phyloP scores from a whole-genome alignment of 2,888 invertebrate species.

The Melanotus villosus region DNA sequence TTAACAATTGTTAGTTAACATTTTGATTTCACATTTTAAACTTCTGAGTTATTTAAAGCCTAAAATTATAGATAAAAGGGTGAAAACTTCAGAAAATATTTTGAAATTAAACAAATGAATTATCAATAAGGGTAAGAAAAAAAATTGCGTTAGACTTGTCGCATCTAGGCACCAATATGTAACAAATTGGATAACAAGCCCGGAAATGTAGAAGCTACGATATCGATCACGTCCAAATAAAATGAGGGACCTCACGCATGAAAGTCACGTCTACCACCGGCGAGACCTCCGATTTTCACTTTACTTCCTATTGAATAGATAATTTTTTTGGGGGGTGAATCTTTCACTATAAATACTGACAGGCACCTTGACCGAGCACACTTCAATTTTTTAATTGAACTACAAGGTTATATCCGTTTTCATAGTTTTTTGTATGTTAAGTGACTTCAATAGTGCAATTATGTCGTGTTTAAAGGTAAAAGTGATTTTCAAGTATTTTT shows the following conservation, averaged over 20 bases:
- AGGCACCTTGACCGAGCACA: constrained; percentile 38
- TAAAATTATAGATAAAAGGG: no score
- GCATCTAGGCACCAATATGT: constrained; percentile 1
- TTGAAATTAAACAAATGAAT: no score
- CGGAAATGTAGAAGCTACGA: constrained; percentile 14
- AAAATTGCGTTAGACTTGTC: no score
- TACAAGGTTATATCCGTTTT: background rate
- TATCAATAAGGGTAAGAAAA: no score
- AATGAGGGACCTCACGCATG: constrained; percentile 6
- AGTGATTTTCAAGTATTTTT: no score
- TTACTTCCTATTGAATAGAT: constrained; percentile 30
- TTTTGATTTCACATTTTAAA: no score
- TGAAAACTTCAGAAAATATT: no score
- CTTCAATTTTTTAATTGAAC: constrained; percentile 1
- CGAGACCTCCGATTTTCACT: constrained; percentile 37
- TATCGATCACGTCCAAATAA: constrained; percentile 33
- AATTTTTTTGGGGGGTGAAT: constrained; percentile 34
- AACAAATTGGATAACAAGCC: constrained; percentile 18
- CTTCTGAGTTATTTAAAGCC: no score
- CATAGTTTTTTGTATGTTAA: background rate
- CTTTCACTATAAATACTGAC: constrained; percentile 45
- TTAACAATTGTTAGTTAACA: no score
- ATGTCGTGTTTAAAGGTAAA: constrained; percentile 3
- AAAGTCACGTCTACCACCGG: constrained; percentile 30
- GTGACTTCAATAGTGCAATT: background rate